phyloP scores from a whole-genome alignment of 2,113 vertebrate species.

The Peromyscus polionotus region DNA sequence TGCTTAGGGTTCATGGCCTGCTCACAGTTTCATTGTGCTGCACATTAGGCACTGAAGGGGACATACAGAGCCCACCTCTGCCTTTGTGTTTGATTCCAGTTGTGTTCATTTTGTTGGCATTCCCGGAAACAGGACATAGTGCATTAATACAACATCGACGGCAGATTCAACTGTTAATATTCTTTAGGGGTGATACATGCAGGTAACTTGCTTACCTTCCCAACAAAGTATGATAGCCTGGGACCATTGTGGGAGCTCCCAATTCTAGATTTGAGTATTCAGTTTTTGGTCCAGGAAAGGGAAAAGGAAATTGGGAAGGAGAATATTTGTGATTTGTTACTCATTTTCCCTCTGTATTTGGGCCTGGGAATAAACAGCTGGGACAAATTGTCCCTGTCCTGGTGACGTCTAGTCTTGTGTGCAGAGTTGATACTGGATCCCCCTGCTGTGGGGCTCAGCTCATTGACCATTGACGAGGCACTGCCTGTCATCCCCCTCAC shows the following conservation, averaged over 20 bases:
- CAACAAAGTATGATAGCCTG: not conserved
- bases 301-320: not conserved
- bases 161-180: not conserved
- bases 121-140: not conserved
- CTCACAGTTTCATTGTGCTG: not conserved
- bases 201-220: not conserved
- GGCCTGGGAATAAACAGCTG: not conserved
- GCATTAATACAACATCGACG: not conserved
- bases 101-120: not conserved
- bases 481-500: not conserved
- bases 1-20: not conserved
- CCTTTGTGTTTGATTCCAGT: not conserved
- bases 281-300: not conserved
- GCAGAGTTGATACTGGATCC: rapidly evolving
- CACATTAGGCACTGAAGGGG: not conserved
- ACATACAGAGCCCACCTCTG: not conserved
- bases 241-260: not conserved
- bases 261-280: slow-evolving; percentile 12
- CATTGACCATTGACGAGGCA: not conserved
- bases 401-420: not conserved
- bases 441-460: not conserved
- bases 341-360: not conserved
- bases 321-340: not conserved
- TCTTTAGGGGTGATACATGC: not conserved
- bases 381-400: not conserved